phyloP scores from a whole-genome alignment of 2,888 invertebrate species.

The Lutraria lutraria region DNA sequence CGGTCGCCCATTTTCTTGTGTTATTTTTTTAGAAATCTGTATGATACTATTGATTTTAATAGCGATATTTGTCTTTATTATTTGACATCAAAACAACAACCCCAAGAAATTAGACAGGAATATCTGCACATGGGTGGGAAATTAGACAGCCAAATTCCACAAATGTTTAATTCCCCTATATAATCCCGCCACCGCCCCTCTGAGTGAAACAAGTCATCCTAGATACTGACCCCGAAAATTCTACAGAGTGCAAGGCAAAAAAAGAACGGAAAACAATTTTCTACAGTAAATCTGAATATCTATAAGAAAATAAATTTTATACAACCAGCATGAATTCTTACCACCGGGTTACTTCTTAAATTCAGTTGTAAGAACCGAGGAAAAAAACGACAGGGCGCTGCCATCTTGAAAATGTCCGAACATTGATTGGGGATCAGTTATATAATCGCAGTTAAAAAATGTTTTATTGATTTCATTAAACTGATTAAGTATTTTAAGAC shows the following conservation, averaged over 20 bases:
- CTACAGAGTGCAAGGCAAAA: background rate
- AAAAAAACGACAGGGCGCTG: slow-evolving; percentile 57
- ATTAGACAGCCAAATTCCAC: too few species aligned
- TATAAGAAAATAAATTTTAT: background rate
- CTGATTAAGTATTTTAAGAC: background rate
- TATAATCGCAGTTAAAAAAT: background rate
- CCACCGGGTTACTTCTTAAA: slow-evolving; percentile 16
- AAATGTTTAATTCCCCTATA: too few species aligned
- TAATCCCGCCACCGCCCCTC: too few species aligned
- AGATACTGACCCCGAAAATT: background rate
- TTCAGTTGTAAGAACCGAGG: background rate
- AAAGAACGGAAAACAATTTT: background rate
- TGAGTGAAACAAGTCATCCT: background rate
- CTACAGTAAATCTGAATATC: background rate
- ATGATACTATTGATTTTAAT: too few species aligned
- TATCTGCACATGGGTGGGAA: too few species aligned
- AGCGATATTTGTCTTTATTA: too few species aligned
- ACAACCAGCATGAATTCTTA: slow-evolving; percentile 2
- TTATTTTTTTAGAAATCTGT: too few species aligned
- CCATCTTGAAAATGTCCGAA: slow-evolving; percentile 66
- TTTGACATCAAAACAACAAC: too few species aligned
- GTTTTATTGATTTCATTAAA: background rate
- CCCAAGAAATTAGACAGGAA: too few species aligned
- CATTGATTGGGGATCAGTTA: slow-evolving; percentile 27
- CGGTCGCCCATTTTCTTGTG: too few species aligned